These are phyloP conservation scores for Chloropsis hardwickii DNA, from an alignment of 2,113 vertebrate species.

Conservation along the genomic window DNA sequence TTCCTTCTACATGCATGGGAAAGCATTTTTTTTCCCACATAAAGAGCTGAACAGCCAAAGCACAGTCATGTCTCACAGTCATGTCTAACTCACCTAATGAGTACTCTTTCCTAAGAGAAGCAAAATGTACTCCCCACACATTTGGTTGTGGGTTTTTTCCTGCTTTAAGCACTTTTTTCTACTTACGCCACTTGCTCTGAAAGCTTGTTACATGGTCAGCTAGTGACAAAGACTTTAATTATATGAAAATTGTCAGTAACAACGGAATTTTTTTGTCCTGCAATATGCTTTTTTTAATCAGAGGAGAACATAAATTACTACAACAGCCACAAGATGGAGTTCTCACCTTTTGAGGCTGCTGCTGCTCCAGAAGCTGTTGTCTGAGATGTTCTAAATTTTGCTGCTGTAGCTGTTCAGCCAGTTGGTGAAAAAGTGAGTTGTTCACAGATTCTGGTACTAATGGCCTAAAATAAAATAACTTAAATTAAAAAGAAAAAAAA, in stretches of 20 bases:
- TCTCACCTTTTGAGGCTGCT: slow-evolving; percentile 83
- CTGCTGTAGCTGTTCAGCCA: slow-evolving; percentile 95
- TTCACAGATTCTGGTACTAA: slow-evolving; percentile 95
- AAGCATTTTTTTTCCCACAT: neutral
- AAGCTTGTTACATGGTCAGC: neutral
- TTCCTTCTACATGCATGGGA: neutral
- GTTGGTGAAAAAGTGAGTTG: slow-evolving; percentile 95
- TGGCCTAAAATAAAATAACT: slow-evolving; percentile 76
- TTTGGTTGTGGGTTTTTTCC: neutral
- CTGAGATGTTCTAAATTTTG: slow-evolving; percentile 97
- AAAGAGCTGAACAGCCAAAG: neutral
- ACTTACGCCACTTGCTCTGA: neutral
- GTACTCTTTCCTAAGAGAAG: neutral
- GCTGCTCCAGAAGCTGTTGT: slow-evolving; percentile 91
- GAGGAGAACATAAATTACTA: neutral
- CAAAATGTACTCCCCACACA: neutral
- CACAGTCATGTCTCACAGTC: neutral
- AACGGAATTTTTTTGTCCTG: neutral
- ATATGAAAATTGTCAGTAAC: neutral
- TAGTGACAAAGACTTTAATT: neutral
- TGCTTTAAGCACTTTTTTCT: neutral
- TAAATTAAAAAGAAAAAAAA: neutral
- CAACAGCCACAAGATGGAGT: slow-evolving; percentile 53
- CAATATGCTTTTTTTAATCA: neutral
- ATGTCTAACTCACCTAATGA: neutral